Percentiles rank a stretch among this genome's conserved stretches.
Conservation (phyloP, 2,113 vertebrate species). For the Trinectes maculatus region DNA sequence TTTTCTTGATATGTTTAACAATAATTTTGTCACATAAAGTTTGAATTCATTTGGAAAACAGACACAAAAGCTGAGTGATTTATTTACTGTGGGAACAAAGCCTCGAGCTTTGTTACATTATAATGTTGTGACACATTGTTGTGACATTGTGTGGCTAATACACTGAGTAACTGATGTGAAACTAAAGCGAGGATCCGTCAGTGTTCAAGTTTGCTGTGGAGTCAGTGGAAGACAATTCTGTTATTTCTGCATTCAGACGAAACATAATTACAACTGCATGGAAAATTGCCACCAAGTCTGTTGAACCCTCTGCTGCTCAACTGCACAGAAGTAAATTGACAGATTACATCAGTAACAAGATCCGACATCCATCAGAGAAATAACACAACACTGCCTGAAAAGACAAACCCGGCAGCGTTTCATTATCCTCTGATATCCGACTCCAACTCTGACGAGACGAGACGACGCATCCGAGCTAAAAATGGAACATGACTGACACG, state of each 20-base stretch:
- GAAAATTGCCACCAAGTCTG: slow-evolving; percentile 7
- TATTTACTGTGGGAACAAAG: too few relatives aligned
- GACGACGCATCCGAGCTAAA: slow-evolving; percentile 47
- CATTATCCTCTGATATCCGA: slow-evolving; percentile 41
- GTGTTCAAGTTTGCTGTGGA: too few relatives aligned
- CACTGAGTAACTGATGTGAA: too few relatives aligned
- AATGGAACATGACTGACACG: slow-evolving; percentile 47
- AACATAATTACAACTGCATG: background rate
- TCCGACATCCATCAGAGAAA: slow-evolving; percentile 25
- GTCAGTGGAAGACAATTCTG: too few relatives aligned
- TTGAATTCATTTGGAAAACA: too few relatives aligned
- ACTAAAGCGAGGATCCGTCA: too few relatives aligned
- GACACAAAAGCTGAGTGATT: too few relatives aligned
- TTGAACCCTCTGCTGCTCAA: slow-evolving; percentile 22
- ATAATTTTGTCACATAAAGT: too few relatives aligned
- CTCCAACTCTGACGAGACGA: slow-evolving; percentile 1
- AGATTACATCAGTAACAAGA: slow-evolving; percentile 36
- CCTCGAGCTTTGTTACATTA: too few relatives aligned
- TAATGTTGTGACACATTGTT: too few relatives aligned
- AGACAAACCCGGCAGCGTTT: slow-evolving; percentile 25
- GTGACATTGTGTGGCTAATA: too few relatives aligned
- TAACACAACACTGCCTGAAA: slow-evolving; percentile 21
- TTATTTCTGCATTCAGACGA: background rate
- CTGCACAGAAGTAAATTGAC: slow-evolving; percentile 39
- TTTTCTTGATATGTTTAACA: too few relatives aligned